Conservation (phyloP, 1,140 invertebrate genomes). For the Caerostris darwini region DNA sequence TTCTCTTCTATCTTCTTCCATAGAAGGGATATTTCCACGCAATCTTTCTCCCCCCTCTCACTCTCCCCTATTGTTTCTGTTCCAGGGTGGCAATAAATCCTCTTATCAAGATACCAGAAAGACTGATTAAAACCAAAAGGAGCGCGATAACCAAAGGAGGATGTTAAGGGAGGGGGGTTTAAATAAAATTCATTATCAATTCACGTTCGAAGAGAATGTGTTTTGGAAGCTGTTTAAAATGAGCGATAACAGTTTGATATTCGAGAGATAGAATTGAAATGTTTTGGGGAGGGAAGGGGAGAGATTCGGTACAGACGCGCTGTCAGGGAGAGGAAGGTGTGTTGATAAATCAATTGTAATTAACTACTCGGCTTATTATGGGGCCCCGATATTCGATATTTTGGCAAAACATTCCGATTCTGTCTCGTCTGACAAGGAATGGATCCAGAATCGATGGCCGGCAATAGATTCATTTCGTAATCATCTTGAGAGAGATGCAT, state of each 20-base stretch:
- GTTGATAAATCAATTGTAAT: background rate
- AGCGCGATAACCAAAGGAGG: background rate
- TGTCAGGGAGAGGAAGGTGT: background rate
- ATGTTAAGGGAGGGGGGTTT: background rate
- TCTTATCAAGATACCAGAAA: background rate
- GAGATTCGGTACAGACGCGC: background rate
- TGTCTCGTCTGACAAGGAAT: background rate
- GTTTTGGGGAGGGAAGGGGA: background rate
- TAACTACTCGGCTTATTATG: background rate
- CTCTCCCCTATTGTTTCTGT: background rate
- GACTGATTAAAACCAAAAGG: background rate
- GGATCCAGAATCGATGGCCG: background rate
- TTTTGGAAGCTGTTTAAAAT: background rate
- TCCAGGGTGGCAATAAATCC: background rate
- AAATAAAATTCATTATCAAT: conserved; percentile 9
- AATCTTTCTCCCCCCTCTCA: background rate
- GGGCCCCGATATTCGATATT: conserved; percentile 24
- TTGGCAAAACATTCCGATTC: background rate
- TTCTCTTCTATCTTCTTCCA: too few relatives aligned
- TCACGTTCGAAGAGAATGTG: background rate
- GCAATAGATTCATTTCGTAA: background rate
- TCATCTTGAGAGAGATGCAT: background rate
- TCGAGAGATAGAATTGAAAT: conserved; percentile 15
- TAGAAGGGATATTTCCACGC: background rate
- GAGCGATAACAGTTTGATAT: background rate